Evolutionary conservation across 1,140 invertebrate genomes (phyloP).

Genomic region (Diorhabda sublineata): DNA sequence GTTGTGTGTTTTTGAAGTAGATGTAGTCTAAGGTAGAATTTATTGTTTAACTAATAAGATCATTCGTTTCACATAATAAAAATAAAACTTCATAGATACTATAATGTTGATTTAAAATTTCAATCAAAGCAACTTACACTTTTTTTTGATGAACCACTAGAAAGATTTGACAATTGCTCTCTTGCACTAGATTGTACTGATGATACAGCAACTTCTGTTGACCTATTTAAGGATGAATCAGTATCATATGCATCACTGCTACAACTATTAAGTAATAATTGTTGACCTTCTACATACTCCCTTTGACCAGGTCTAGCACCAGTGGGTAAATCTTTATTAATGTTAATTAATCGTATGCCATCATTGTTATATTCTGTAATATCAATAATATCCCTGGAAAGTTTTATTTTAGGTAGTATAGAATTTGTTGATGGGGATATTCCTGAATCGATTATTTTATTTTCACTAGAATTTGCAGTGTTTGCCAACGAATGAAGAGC

Average conservation of each 20-base stretch:
- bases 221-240: constrained; percentile 16
- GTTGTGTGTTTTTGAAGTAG: too few relatives aligned
- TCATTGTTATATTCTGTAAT: constrained; percentile 28
- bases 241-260: not conserved
- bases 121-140: too few relatives aligned
- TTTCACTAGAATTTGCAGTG: constrained; percentile 21
- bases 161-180: not conserved
- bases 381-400: constrained; percentile 29
- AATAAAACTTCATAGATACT: too few relatives aligned
- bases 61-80: too few relatives aligned
- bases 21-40: too few relatives aligned
- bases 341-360: constrained; percentile 25
- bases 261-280: not conserved
- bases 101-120: too few relatives aligned
- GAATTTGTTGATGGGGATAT: constrained; percentile 5
- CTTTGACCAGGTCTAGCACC: not conserved
- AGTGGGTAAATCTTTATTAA: not conserved
- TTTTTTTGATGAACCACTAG: too few relatives aligned
- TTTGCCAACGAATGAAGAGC: constrained; percentile 1
- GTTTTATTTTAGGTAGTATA: constrained; percentile 10
- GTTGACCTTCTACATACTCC: constrained; percentile 6
- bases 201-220: constrained; percentile 7
- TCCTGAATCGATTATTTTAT: constrained; percentile 22
- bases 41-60: too few relatives aligned
- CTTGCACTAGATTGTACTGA: constrained; percentile 13